phyloP scores from a whole-genome alignment of 2,797 vertebrate species.

The Rhynchotus rufescens region DNA sequence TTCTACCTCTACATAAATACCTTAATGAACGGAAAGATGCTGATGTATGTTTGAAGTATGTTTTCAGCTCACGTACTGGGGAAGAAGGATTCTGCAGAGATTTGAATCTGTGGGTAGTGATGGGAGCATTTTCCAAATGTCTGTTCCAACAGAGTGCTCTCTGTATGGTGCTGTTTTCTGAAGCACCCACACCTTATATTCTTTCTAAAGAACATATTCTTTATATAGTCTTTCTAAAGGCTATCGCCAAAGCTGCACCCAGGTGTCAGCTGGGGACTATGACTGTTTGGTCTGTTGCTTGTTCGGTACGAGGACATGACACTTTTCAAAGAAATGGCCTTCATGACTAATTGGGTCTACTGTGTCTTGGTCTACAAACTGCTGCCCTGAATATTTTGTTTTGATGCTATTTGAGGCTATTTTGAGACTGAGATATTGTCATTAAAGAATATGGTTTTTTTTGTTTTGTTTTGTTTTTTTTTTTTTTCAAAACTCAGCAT shows the following conservation, averaged over 20 bases:
- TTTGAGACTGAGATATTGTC: not conserved
- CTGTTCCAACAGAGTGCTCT: constrained; percentile 34
- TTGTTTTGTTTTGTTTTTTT: too few relatives aligned
- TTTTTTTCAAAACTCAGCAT: not conserved
- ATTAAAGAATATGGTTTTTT: not conserved
- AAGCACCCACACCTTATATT: not conserved
- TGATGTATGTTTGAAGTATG: constrained; percentile 66
- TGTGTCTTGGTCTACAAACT: not conserved
- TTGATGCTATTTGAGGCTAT: not conserved
- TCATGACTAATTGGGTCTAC: not conserved
- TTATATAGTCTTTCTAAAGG: not conserved
- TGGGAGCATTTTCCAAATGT: constrained; percentile 56
- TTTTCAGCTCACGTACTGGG: constrained; percentile 51
- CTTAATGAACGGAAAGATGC: constrained; percentile 77
- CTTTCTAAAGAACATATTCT: not conserved
- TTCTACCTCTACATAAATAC: constrained; percentile 74
- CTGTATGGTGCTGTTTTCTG: not conserved
- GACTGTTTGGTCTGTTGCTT: not conserved
- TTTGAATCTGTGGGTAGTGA: constrained; percentile 16
- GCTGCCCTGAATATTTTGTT: not conserved
- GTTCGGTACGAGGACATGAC: not conserved
- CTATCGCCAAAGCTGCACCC: not conserved
- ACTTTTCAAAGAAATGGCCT: not conserved
- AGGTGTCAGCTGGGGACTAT: not conserved
- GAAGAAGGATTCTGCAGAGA: constrained; percentile 33